Conservation (phyloP, 2,797 vertebrate genomes). For the Cuculus canorus region DNA sequence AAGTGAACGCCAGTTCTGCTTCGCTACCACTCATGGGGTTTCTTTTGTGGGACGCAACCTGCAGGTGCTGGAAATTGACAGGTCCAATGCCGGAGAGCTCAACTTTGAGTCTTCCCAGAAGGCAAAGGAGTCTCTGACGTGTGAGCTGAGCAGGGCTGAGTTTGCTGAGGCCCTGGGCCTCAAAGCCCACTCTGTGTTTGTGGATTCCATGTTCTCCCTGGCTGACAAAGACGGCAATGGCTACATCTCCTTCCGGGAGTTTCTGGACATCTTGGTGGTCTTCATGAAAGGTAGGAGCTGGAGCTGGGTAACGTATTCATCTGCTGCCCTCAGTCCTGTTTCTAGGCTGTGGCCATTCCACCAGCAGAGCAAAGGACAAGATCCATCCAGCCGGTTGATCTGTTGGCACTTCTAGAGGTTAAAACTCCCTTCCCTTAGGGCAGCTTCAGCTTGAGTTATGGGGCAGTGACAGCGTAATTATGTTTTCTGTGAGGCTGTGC, state of each 20-base stretch:
- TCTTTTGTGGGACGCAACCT: background rate
- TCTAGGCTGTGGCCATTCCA: background rate
- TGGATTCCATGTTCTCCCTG: conserved; percentile 95
- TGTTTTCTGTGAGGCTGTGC: background rate
- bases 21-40: background rate
- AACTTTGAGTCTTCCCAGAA: conserved; percentile 78
- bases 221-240: conserved; percentile 96
- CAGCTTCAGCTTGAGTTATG: background rate
- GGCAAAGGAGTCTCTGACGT: conserved; percentile 86
- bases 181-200: conserved; percentile 89
- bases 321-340: background rate
- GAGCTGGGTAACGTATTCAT: background rate
- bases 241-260: conserved; percentile 95
- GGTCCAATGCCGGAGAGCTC: conserved; percentile 82
- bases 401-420: background rate
- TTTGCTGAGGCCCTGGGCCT: conserved; percentile 92
- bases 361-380: background rate
- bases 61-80: conserved; percentile 91
- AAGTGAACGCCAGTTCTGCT: background rate
- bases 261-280: conserved; percentile 92
- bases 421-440: background rate
- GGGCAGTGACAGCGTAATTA: background rate
- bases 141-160: conserved; percentile 90
- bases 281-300: conserved; percentile 87
- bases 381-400: background rate